Evolutionary conservation across 2,888 invertebrate genomes (phyloP), one percentile per base, ranked within the genome.

Genomic region (Corbicula japonica): DNA sequence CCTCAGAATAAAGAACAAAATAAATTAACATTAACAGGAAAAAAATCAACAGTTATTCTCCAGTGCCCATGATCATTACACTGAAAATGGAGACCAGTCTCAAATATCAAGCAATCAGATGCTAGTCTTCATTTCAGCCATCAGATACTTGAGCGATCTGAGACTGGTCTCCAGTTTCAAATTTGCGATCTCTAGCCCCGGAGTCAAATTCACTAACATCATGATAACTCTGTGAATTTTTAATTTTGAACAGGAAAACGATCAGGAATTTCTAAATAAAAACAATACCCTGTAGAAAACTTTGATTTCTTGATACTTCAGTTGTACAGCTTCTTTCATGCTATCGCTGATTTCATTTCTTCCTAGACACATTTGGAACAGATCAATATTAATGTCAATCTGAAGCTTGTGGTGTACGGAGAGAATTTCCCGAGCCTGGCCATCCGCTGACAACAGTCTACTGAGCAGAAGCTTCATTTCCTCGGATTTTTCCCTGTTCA

Each of bases 271-370:
- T n/a, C n/a, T n/a, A n/a, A n/a, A n/a, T n/a, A n/a, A n/a, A n/a
- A n/a, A n/a, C n/a, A n/a, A n/a, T 76, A 92, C 92, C 86, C 88
- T 88, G 50, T 83, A 74, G 74, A 86, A 91, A 6, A 91, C 75
- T 26, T 80, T 83, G 28, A 91, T 82, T 50, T 89, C 85, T 58
- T 86, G 65, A n/a, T 88, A 80, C 76, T 87, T 89, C 18, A 71
- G 60, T 23, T 60, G 52, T 5, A 91, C 70, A 34, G 87, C 85
- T 12, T 50, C 48, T 34, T 50, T 72, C 50, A 73, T 38, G n/a
- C 84, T 62, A 18, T 60, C 65, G 35, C 54, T 50, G 18, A 82
- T 70, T 0, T 75, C 50, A 34, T 76, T 41, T 26, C 85, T 79
- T n/a, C 80, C 77, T 41, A 87, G 69, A 76, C 90, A 90, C 75